Evolutionary conservation across 2,888 invertebrate genomes (phyloP), one percentile per base, ranked within the genome.

Genomic region (Laspeyria flexula): DNA sequence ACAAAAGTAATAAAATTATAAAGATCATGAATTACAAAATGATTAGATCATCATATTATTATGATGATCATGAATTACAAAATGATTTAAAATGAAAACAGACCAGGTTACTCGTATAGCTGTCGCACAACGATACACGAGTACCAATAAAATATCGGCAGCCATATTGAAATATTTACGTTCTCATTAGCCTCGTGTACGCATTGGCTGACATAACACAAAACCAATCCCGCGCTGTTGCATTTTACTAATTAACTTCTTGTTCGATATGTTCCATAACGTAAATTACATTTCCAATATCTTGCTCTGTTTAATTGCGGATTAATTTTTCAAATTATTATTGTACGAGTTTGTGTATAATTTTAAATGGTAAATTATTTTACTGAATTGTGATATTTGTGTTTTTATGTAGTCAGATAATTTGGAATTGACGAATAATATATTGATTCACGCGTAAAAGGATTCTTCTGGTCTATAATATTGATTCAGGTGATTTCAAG

Each of bases 211-310:
- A 82, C 78, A 77, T 75, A 65, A 62, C 71, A 73, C 71, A 76
- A 77, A 79, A 77, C 75, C 79, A 79, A 80, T 81, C 75, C 69
- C 48, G 71, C 47, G 52, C 60, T 70, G 68, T 67, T 77, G 79
- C 80, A 83, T 79, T 85, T 77, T 71, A 68, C 79, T 83, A 85
- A 84, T 86, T 86, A 85, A 81, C 76, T 75, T 60, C 72, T 69
- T 69, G 71, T 75, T 72, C 68, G 59, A 51, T 71, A 58, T 48
- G 55, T 52, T 31, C 34, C 45, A 53, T 60, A 48, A 47, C 43
- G 47, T 56, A 55, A 64, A 70, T 65, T 62, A 65, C 56, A 55
- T 49, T 60, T 57, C 40, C 66, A 60, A 61, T 70, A 65, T 52
- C 59, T 67, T 71, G 48, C 48, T 47, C 37, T 4, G 34, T 55